Conservation (phyloP, 1,140 invertebrate species). For the Gerris buenoi region DNA sequence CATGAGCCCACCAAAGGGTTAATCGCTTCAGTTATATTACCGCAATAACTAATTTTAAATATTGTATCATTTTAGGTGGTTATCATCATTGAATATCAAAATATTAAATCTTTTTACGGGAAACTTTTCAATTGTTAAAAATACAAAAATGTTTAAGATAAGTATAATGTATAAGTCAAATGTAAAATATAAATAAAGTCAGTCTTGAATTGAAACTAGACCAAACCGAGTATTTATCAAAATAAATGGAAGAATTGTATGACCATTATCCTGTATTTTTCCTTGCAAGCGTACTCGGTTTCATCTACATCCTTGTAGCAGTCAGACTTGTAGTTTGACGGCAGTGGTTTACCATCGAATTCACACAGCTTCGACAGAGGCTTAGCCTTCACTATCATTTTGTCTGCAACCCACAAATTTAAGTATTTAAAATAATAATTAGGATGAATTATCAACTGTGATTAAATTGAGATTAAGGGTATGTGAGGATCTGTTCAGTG, state of each 20-base stretch:
- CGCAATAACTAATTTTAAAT: too few species aligned
- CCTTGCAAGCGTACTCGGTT: slow-evolving; percentile 63
- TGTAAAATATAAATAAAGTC: too few species aligned
- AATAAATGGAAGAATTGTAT: neutral
- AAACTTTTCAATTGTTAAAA: too few species aligned
- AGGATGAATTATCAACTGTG: neutral
- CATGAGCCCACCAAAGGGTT: too few species aligned
- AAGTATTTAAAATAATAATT: neutral
- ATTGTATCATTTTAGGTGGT: too few species aligned
- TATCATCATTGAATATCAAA: too few species aligned
- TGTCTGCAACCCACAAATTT: slow-evolving; percentile 31
- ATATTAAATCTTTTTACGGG: too few species aligned
- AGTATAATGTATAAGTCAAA: too few species aligned
- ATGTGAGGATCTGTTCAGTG: neutral
- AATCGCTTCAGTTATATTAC: too few species aligned
- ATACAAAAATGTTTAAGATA: too few species aligned
- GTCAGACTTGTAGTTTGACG: slow-evolving; percentile 59
- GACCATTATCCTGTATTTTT: slow-evolving; percentile 69
- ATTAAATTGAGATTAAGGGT: neutral
- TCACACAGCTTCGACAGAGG: slow-evolving; percentile 59
- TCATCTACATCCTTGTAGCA: slow-evolving; percentile 71
- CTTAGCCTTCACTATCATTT: slow-evolving; percentile 48
- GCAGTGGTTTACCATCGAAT: slow-evolving; percentile 50
- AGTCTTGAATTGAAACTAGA: too few species aligned
- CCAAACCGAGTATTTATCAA: too few species aligned